phyloP scores from a whole-genome alignment of 1,140 invertebrate species.

The Drosophila albomicans region DNA sequence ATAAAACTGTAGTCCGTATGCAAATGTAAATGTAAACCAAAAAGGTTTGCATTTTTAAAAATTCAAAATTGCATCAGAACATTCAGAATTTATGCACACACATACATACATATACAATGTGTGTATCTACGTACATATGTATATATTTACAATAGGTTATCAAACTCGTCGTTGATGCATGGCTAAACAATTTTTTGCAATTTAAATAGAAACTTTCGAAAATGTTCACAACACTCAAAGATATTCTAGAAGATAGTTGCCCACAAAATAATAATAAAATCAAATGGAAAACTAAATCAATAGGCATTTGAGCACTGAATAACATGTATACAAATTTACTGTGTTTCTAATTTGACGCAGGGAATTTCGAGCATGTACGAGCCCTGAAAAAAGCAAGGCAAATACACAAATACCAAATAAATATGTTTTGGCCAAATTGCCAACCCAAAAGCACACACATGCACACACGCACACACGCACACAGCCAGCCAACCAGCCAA shows the following conservation, averaged over 20 bases:
- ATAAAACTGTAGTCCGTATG: neutral
- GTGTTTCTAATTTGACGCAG: slow-evolving; percentile 38
- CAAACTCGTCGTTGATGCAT: neutral
- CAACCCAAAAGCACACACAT: slow-evolving; percentile 40
- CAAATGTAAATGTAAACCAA: slow-evolving; percentile 51
- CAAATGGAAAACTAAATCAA: slow-evolving; percentile 35
- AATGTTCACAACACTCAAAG: neutral
- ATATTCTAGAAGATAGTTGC: neutral
- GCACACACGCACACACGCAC: too few species aligned
- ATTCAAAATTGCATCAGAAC: slow-evolving; percentile 4
- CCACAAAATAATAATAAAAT: slow-evolving; percentile 7
- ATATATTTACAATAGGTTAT: slow-evolving; percentile 1
- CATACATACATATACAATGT: neutral
- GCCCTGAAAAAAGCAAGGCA: slow-evolving; percentile 10
- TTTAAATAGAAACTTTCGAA: slow-evolving; percentile 6
- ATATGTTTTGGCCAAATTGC: slow-evolving; percentile 77
- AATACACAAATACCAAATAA: slow-evolving; percentile 64
- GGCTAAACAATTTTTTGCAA: slow-evolving; percentile 11
- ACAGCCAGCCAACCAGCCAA: slow-evolving; percentile 5
- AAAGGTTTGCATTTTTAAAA: slow-evolving; percentile 16
- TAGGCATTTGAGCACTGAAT: slow-evolving; percentile 17
- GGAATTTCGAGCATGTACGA: slow-evolving; percentile 29
- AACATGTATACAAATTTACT: slow-evolving; percentile 41
- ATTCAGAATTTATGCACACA: slow-evolving; percentile 7
- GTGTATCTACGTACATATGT: neutral